Percentiles rank a stretch among this genome's conserved stretches.
phyloP scores from a whole-genome alignment of 2,113 vertebrate genomes.

The Hemichromis elongatus region DNA sequence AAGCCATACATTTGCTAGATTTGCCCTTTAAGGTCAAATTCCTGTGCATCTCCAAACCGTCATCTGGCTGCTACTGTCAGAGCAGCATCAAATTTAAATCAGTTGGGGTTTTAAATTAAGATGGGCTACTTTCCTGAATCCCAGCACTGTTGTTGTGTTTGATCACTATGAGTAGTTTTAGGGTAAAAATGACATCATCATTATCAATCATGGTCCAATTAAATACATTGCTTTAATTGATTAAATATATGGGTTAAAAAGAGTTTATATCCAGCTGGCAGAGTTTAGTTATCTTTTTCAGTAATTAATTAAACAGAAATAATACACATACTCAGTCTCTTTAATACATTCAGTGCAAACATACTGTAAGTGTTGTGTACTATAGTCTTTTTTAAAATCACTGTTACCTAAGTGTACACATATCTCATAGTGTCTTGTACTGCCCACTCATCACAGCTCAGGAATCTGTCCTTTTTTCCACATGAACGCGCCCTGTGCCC shows the following conservation, averaged over 20 bases:
- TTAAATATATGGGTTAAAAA: background rate
- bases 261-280: background rate
- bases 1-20: background rate
- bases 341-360: background rate
- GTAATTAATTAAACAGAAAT: background rate
- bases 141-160: background rate
- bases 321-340: background rate
- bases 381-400: background rate
- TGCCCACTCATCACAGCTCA: slow-evolving; percentile 26
- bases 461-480: slow-evolving; percentile 32
- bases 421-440: slow-evolving; percentile 7
- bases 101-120: background rate
- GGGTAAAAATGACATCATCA: background rate
- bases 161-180: background rate
- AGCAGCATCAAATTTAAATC: background rate
- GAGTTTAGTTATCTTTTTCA: background rate
- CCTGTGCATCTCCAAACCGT: background rate
- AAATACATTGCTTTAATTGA: slow-evolving; percentile 20
- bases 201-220: background rate
- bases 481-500: background rate
- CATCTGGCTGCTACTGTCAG: background rate
- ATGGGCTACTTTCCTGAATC: background rate
- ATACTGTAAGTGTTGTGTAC: background rate
- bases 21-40: background rate
- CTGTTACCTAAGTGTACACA: background rate